These are phyloP conservation scores for Rhinolophus ferrumequinum DNA, from an alignment of 2,113 vertebrate species.

Conservation along the genomic window DNA sequence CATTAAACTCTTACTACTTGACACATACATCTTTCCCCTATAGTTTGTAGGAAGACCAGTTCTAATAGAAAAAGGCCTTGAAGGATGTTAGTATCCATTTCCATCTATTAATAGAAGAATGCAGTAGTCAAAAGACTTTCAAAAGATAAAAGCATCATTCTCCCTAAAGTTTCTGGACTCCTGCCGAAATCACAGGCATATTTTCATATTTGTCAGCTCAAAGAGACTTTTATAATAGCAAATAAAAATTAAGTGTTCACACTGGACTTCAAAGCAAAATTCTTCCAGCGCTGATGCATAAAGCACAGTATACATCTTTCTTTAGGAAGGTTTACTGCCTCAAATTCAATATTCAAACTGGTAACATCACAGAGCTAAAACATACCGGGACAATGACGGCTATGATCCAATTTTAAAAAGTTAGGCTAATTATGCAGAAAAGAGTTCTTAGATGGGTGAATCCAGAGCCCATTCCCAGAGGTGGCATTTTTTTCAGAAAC, in stretches of 20 bases:
- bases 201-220: constrained; percentile 84
- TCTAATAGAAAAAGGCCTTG: constrained; percentile 68
- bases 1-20: constrained; percentile 45
- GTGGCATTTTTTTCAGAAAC: constrained; percentile 62
- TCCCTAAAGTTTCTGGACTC: constrained; percentile 80
- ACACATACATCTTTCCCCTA: constrained; percentile 71
- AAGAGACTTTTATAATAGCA: constrained; percentile 85
- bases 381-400: constrained; percentile 66
- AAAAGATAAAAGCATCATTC: constrained; percentile 85
- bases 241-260: constrained; percentile 85
- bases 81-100: constrained; percentile 77
- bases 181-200: constrained; percentile 84
- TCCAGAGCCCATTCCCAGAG: constrained; percentile 60
- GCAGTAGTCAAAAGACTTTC: constrained; percentile 82
- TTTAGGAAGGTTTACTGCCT: constrained; percentile 75
- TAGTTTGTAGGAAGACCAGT: constrained; percentile 71
- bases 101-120: constrained; percentile 83
- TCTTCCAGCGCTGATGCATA: constrained; percentile 71
- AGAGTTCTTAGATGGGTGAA: constrained; percentile 67
- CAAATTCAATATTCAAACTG: constrained; percentile 74
- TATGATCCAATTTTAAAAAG: constrained; percentile 40
- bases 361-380: constrained; percentile 78
- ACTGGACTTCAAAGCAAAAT: constrained; percentile 84
- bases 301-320: constrained; percentile 74
- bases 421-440: constrained; percentile 64